Evolutionary conservation across 30 jellyfish, hydroid and myxozoan genomes (phyloP), one percentile per base, ranked within the genome.

Genomic region (Morbakka virulenta): DNA sequence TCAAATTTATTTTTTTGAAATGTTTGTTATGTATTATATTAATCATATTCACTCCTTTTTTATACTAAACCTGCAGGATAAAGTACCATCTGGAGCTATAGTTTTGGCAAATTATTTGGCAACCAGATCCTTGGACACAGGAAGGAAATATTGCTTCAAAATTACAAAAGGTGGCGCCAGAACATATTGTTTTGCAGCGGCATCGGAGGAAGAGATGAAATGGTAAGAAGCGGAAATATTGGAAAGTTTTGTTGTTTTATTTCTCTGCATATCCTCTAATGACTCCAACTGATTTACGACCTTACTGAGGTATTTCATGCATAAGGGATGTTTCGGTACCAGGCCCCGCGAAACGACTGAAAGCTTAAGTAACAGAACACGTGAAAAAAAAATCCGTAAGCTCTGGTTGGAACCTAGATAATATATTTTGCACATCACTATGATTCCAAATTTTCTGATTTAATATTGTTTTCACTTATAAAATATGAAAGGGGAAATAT

Each of bases 151-250:
- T 68, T 80, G 88, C 0, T 91, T 91, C 81, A 77, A 85, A 23
- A 53, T 91, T 36, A 74, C 86, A 12, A 91, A 85, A 79, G 96
- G 98, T 26, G 98, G 98, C 23, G 96, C 98, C 0, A 65, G 95
- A 48, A 74, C 95, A 13, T 91, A 91, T 72, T 87, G 78, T 6
- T 74, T 91, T 61, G 89, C 96, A 24, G 95, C 98, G 2, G 48
- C 52, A 26, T 84, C 98, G 29, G 94, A 74, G 20, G 76, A 49
- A 2, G 98, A 91, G 57, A 91, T 78, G 95, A 80, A 67, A 69
- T 79, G 70, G 98, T 91, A 74, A 28, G 88, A 1, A 3, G 0
- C 49, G 69, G 22, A 1, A 2, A 62, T 14, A 31, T 77, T 30
- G 29, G 33, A 63, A 33, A 34, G 64, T 17, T 14, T 29, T 77